Evolutionary conservation across 2,888 invertebrate genomes (phyloP).

Genomic region (Ormyrus nitidulus): DNA sequence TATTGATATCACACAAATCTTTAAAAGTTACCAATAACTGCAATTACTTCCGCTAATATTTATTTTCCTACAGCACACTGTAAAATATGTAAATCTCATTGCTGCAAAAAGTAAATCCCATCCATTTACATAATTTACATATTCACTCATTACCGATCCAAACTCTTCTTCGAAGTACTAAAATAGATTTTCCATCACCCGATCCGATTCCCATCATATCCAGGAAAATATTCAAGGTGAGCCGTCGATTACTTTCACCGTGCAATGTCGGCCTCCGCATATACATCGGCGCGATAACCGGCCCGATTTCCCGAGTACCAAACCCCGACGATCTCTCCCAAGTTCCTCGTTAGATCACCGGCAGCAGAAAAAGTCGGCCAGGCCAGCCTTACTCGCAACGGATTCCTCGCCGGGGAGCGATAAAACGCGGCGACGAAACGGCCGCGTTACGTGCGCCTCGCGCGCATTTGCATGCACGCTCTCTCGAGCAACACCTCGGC

Average conservation of each 20-base stretch:
- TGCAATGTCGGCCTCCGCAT: not conserved
- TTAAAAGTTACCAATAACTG: no score
- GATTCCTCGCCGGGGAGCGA: constrained; percentile 40
- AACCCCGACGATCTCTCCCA: not conserved
- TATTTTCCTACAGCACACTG: no score
- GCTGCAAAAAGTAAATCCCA: no score
- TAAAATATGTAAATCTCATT: no score
- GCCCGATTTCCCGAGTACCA: constrained; percentile 16
- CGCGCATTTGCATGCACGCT: no score
- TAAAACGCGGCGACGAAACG: constrained; percentile 25
- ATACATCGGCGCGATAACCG: not conserved
- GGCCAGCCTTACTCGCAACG: not conserved
- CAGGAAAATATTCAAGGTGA: constrained; percentile 8
- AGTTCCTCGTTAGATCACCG: constrained; percentile 10
- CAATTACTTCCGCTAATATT: no score
- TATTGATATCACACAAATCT: no score
- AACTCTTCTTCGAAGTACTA: no score
- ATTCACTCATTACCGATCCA: no score
- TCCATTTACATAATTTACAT: no score
- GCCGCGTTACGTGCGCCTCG: not conserved
- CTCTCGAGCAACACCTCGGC: not conserved
- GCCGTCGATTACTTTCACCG: constrained; percentile 6
- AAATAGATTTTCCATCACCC: no score
- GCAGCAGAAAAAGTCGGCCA: not conserved
- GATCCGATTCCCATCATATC: not conserved